Base-by-base conservation (phyloP, 1,140 invertebrate species). In the Idris sp. region DNA sequence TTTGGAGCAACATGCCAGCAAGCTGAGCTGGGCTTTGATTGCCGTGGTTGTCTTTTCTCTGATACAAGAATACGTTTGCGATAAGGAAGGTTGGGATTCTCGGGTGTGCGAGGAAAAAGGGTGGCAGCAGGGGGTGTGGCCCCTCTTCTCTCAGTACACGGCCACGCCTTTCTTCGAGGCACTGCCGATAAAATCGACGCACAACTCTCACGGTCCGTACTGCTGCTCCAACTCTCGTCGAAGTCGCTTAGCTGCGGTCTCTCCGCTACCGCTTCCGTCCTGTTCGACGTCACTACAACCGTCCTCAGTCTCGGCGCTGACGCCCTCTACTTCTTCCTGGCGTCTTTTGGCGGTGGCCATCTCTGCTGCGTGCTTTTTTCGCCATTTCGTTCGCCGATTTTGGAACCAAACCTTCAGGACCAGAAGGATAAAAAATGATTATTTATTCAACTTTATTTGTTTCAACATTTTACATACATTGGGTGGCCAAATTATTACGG, bases 331-430 rank as follows among this genome's bases (percentile, higher is more conserved):
- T 77, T 97, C 95, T 86, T 98, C 97, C 83, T 98, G 97, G 85
- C 97, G 96, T 83, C 96, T 92, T 87, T 99, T 99, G 4, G 97
- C 97, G 15, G 96, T 97, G 41, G 97, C 97, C 96, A 98, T 98
- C 90, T 99, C 98, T 1, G 97, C 98, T 0, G 98, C 97, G 89
- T 99, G 97, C 86, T 97, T 97, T 91, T 99, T 99, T 80, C 98
- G 90, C 98, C 98, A 99, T 91, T 99, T 99, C 78, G 98, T 99
- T 83, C 98, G 90, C 85, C 98, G 91, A 88, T 99, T 99, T 89
- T 99, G 98, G 89, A 99, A 99, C 98, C 98, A 99, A 30, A 99
- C 98, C 98, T 99, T n/a, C n/a, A n/a, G n/a, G n/a, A n/a, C n/a
- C n/a, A n/a, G n/a, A n/a, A n/a, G n/a, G n/a, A n/a, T n/a, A n/a